Percentiles rank a stretch among this genome's conserved stretches.
Conservation (phyloP, 2,797 vertebrate genomes). For the Xiphorhynchus erythropygius region DNA sequence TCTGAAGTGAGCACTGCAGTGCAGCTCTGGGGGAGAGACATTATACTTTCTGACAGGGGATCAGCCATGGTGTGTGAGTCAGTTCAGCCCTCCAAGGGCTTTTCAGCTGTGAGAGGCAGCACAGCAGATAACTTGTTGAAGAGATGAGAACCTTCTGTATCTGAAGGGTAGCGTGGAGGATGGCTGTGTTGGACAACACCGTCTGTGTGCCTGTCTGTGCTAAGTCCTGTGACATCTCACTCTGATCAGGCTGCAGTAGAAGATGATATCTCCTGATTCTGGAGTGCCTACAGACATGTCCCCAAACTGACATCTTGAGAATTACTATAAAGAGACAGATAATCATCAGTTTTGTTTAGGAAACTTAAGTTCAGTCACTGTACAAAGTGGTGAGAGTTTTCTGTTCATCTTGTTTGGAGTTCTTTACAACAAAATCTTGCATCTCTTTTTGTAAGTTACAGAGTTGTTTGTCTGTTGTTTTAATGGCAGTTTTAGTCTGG, state of each 20-base stretch:
- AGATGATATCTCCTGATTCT: background rate
- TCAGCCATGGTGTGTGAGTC: background rate
- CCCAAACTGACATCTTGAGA: background rate
- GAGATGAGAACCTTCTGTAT: background rate
- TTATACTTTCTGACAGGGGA: background rate
- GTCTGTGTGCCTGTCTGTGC: background rate
- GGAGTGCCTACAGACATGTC: background rate
- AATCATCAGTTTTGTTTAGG: background rate
- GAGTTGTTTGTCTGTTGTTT: background rate
- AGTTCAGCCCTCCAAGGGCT: background rate
- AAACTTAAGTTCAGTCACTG: background rate
- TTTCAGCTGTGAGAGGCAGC: background rate
- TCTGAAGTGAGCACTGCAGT: background rate
- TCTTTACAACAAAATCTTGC: background rate
- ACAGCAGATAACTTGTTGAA: background rate
- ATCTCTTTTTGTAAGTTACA: background rate
- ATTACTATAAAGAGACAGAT: background rate
- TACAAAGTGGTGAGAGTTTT: background rate
- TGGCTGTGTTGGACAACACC: accelerated
- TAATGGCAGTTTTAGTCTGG: background rate
- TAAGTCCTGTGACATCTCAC: background rate
- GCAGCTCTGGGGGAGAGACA: background rate
- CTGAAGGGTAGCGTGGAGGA: background rate
- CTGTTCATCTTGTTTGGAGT: background rate
- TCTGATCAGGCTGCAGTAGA: background rate